Conservation (phyloP, 2,113 vertebrate species). For the Odontesthes bonariensis region DNA sequence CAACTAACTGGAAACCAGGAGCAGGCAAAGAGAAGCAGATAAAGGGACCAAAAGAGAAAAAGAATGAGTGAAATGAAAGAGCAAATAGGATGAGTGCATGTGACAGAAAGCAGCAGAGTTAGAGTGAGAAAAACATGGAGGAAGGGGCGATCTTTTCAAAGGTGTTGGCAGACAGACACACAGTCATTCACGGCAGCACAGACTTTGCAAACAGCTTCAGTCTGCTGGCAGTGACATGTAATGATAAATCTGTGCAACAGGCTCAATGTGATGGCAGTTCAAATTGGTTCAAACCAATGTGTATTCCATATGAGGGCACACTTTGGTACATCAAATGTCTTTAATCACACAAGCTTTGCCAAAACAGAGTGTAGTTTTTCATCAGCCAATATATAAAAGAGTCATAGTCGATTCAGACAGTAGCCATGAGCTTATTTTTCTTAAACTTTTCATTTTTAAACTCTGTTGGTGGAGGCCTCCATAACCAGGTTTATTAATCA, state of each 20-base stretch:
- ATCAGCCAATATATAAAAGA: neutral
- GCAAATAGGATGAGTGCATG: slow-evolving; percentile 24
- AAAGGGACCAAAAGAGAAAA: neutral
- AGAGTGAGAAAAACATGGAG: neutral
- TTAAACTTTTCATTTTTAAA: slow-evolving; percentile 10
- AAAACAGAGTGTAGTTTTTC: neutral
- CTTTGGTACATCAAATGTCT: neutral
- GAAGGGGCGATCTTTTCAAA: slow-evolving; percentile 13
- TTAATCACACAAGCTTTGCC: neutral
- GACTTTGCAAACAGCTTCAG: slow-evolving; percentile 5
- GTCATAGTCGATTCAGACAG: neutral
- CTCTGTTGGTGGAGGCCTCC: neutral
- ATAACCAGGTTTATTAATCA: slow-evolving; percentile 24
- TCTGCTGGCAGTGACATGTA: slow-evolving; percentile 1
- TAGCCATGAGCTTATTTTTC: neutral
- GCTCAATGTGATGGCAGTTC: neutral
- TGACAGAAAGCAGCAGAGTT: slow-evolving; percentile 28
- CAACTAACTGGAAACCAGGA: slow-evolving; percentile 44
- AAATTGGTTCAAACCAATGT: neutral
- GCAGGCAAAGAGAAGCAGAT: neutral
- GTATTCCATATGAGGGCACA: neutral
- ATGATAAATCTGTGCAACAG: slow-evolving; percentile 16
- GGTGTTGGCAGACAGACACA: slow-evolving; percentile 10
- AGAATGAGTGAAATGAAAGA: slow-evolving; percentile 1
- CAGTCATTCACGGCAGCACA: slow-evolving; percentile 17